A percentile compares a stretch with the other conserved stretches of the same genome.
phyloP scores from a whole-genome alignment of 2,888 invertebrate genomes.

The Altica lythri region DNA sequence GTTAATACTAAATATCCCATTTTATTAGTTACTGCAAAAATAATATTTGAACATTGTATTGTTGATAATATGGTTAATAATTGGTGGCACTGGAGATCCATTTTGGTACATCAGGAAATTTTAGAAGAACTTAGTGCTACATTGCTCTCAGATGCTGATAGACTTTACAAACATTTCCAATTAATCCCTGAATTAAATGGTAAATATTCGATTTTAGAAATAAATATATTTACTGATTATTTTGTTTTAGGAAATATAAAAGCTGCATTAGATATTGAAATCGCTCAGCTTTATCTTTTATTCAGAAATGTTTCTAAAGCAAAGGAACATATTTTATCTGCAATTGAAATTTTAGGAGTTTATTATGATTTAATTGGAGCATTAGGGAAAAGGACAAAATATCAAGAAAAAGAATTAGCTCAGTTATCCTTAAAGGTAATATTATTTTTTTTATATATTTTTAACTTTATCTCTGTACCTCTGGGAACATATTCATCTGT shows the following conservation, averaged over 20 bases:
- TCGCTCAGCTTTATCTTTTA: conserved; percentile 69
- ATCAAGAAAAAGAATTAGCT: conserved; percentile 79
- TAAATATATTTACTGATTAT: conserved; percentile 7
- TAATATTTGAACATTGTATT: conserved; percentile 53
- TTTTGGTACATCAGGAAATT: conserved; percentile 75
- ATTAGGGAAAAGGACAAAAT: conserved; percentile 88
- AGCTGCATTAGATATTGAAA: conserved; percentile 62
- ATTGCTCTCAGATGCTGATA: conserved; percentile 66
- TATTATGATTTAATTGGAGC: conserved; percentile 74
- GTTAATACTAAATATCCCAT: conserved; percentile 66
- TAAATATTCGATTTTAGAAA: conserved; percentile 34
- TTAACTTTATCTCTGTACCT: too few species aligned
- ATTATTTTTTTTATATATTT: too few species aligned
- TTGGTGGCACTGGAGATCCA: conserved; percentile 78
- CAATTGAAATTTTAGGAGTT: conserved; percentile 68
- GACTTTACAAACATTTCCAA: conserved; percentile 51
- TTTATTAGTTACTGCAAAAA: conserved; percentile 55
- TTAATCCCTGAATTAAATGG: conserved; percentile 49
- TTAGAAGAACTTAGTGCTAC: conserved; percentile 75
- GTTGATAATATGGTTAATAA: conserved; percentile 54
- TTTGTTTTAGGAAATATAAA: conserved; percentile 34
- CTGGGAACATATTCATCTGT: too few species aligned
- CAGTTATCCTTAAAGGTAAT: conserved; percentile 78
- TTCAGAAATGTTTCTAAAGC: conserved; percentile 76
- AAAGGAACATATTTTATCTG: conserved; percentile 68